Base-by-base conservation (phyloP, 2,113 vertebrate genomes). In the Phoenicopterus ruber region DNA sequence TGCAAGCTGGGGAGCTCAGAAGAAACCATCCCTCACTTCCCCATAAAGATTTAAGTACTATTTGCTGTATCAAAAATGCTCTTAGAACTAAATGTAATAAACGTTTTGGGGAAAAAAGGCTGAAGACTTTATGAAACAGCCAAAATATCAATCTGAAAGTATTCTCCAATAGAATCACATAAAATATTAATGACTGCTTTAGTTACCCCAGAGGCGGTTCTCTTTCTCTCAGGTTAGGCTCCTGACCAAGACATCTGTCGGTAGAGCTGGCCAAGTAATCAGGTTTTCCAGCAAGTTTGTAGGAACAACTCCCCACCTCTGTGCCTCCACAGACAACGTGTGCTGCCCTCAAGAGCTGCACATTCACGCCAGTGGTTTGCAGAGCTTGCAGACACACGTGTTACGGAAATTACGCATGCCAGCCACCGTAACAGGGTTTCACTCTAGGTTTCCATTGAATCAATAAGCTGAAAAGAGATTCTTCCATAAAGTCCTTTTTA, bases 321-420 rank as follows among this genome's bases (percentile, higher is more conserved):
- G 36, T 18, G 26, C 18, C 62, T 21, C 70, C 73, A 31, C 17
- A 18, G 38, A 5, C 54, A 31, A 13, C 0, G 0, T 0, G 14
- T 2, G 2, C 0, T 9, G 55, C 44, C 26, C 59, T 57, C 1
- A 0, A 15, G 40, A 84, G 26, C 54, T 19, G 76, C 62, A 31
- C 8, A 0, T 1, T 5, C 44, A 15, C 0, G 0, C 6, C 22
- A 10, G 47, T 1, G 13, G 29, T 3, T 32, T 52, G 40, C 63
- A 72, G n/a, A 34, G 78, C 44, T 36, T 6, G 8, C 29, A 34
- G 67, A 52, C 11, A 46, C 67, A 24, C 31, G 5, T 40, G 17
- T 8, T 31, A 42, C 4, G 10, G 63, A 32, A 46, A 32, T 32
- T 16, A 16, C 25, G 3, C 63, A 11, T 3, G 26, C 29, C 29